Evolutionary conservation across 2,888 invertebrate species (phyloP).

Genomic region (Orthosia cruda): DNA sequence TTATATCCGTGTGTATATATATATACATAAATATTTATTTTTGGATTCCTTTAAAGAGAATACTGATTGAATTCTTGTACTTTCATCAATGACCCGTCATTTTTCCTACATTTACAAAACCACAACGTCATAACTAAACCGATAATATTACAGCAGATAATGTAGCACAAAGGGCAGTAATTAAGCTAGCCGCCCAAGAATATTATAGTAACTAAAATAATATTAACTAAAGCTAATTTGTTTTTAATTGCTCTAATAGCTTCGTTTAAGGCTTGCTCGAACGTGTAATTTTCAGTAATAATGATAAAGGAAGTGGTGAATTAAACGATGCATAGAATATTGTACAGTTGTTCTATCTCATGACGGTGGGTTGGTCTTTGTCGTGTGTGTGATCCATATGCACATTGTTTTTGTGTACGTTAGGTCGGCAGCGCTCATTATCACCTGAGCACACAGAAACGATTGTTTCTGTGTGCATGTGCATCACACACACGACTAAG

Average conservation of each 20-base stretch:
- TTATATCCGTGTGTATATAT: too few species aligned
- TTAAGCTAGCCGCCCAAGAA: not conserved
- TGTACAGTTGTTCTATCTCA: not conserved
- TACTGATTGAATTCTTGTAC: too few species aligned
- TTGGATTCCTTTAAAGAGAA: too few species aligned
- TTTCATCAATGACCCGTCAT: not conserved
- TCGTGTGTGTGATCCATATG: too few species aligned
- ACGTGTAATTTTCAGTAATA: not conserved
- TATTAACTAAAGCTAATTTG: conserved; percentile 22
- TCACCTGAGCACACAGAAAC: too few species aligned
- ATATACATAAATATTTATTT: too few species aligned
- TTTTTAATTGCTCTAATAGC: conserved; percentile 26
- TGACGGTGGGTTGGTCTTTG: too few species aligned
- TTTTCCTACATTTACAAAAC: not conserved
- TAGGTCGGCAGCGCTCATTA: too few species aligned
- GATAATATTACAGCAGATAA: not conserved
- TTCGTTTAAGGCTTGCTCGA: not conserved
- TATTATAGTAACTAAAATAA: conserved; percentile 8
- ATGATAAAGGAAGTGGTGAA: not conserved
- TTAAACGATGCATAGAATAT: not conserved
- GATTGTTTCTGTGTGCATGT: too few species aligned
- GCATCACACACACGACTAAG: too few species aligned
- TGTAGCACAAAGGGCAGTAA: conserved; percentile 10
- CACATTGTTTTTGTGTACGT: too few species aligned
- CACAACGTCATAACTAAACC: not conserved